phyloP scores from a whole-genome alignment of 2,113 vertebrate genomes.

The Barnardius zonarius region DNA sequence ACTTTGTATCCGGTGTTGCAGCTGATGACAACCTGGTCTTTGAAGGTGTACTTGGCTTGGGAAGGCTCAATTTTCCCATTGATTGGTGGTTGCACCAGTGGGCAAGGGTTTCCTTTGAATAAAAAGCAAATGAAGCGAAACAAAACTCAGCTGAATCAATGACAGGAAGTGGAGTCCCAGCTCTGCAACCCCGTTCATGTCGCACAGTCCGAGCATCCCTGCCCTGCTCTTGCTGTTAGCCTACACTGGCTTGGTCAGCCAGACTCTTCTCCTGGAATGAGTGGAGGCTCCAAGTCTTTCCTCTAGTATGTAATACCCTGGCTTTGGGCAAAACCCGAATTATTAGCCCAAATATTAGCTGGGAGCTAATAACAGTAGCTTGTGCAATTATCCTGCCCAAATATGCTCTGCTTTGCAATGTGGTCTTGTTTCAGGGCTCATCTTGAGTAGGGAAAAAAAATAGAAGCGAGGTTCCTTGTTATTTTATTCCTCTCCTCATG shows the following conservation, averaged over 20 bases:
- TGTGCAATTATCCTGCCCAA: neutral
- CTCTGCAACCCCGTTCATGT: neutral
- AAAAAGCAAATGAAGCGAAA: neutral
- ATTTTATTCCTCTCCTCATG: neutral
- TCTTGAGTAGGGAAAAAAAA: neutral
- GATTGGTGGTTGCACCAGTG: slow-evolving; percentile 67
- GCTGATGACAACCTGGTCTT: slow-evolving; percentile 87
- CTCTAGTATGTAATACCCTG: neutral
- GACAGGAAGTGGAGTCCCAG: neutral
- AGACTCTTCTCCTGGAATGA: neutral
- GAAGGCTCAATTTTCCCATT: slow-evolving; percentile 82
- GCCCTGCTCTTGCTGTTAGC: neutral
- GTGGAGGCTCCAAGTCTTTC: neutral
- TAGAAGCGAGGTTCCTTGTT: neutral
- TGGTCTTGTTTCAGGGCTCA: neutral
- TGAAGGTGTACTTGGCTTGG: slow-evolving; percentile 87
- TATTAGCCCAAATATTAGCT: neutral
- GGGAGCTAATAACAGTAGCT: neutral
- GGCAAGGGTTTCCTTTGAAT: slow-evolving; percentile 80
- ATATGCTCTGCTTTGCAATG: neutral
- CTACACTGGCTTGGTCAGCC: neutral
- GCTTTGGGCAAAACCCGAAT: neutral
- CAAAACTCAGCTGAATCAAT: neutral
- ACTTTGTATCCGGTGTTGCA: slow-evolving; percentile 86
- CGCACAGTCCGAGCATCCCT: neutral